These are phyloP conservation scores for Drosophila tripunctata DNA, from an alignment of 2,888 invertebrate genomes.

Conservation along the genomic window DNA sequence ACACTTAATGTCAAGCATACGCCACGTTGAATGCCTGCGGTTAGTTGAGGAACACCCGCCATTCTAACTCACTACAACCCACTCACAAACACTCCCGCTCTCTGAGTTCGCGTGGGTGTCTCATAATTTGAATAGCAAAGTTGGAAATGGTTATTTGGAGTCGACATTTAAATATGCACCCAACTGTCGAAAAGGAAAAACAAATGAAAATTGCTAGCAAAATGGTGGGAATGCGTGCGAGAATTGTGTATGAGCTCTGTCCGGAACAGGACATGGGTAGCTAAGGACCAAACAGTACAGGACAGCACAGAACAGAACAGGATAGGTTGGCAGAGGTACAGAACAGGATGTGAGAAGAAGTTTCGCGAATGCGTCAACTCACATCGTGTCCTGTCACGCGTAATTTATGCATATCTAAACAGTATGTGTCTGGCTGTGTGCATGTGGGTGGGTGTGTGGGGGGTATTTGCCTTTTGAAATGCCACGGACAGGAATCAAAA, in stretches of 20 bases:
- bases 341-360: constrained; percentile 24
- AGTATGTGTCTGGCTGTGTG: constrained; percentile 8
- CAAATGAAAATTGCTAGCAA: constrained; percentile 44
- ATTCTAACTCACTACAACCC: background rate
- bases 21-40: constrained; percentile 66
- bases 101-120: constrained; percentile 2
- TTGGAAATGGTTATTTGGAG: constrained; percentile 18
- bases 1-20: constrained; percentile 72
- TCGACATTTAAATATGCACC: constrained; percentile 59
- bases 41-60: constrained; percentile 29
- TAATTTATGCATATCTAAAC: constrained; percentile 74
- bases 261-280: constrained; percentile 30
- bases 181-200: constrained; percentile 42
- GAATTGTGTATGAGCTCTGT: background rate
- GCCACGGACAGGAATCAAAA: constrained; percentile 47
- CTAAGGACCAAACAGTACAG: background rate
- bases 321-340: background rate
- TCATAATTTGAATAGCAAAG: constrained; percentile 47
- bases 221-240: constrained; percentile 27
- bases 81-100: background rate
- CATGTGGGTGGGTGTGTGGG: constrained; percentile 4
- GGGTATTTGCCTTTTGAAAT: constrained; percentile 27
- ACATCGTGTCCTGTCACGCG: constrained; percentile 43
- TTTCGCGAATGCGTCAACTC: constrained; percentile 31
- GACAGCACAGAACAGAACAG: background rate